Conservation (phyloP, 2,113 vertebrate genomes). For the Propithecus coquereli region DNA sequence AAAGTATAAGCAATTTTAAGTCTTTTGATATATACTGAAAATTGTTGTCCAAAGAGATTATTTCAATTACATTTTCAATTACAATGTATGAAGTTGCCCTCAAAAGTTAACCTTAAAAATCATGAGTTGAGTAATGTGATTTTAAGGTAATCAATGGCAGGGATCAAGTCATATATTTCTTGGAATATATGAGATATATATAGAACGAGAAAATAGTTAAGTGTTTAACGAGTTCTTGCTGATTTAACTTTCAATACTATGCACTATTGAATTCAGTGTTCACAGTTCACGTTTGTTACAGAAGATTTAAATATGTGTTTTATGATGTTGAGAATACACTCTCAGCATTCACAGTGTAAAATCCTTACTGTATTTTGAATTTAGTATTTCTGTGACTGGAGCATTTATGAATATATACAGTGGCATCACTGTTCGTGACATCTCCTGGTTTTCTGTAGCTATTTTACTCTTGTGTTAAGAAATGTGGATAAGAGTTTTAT, state of each 20-base stretch:
- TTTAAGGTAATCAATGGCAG: neutral
- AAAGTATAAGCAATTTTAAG: neutral
- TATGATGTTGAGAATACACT: neutral
- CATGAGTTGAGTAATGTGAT: neutral
- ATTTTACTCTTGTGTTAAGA: neutral
- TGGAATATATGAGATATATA: neutral
- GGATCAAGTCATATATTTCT: neutral
- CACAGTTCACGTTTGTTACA: neutral
- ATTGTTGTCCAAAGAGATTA: slow-evolving; percentile 24
- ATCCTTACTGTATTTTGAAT: neutral
- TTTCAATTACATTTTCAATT: neutral
- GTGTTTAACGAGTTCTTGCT: neutral
- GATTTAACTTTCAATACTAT: neutral
- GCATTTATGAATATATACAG: neutral
- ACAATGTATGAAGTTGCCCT: neutral
- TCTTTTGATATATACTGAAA: slow-evolving; percentile 4
- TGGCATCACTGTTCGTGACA: neutral
- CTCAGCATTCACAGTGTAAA: neutral
- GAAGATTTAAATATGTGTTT: slow-evolving; percentile 40
- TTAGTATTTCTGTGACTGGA: neutral
- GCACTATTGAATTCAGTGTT: neutral
- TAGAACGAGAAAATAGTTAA: neutral
- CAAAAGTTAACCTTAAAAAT: slow-evolving; percentile 30
- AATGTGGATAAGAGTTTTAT: neutral
- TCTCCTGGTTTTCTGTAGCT: slow-evolving; percentile 6